These are phyloP conservation scores for Graphium colonna DNA, from an alignment of 2,888 invertebrate genomes.

Conservation along the genomic window DNA sequence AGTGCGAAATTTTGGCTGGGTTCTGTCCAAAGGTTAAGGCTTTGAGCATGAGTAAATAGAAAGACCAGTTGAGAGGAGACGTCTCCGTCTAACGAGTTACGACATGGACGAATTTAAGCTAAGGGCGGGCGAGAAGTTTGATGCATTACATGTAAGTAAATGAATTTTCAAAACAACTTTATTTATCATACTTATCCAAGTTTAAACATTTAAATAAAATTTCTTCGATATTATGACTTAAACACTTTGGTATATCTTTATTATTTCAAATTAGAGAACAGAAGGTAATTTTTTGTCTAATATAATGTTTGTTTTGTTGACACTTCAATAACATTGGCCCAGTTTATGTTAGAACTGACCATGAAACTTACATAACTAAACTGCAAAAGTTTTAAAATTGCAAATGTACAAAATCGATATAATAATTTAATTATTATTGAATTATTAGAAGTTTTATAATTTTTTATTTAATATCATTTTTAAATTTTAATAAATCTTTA, in stretches of 20 bases:
- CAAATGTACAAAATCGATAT: too few species aligned
- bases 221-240: background rate
- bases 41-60: constrained; percentile 55
- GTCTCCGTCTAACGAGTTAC: constrained; percentile 39
- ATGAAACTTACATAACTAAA: constrained; percentile 55
- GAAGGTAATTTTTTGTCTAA: constrained; percentile 37
- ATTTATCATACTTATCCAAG: background rate
- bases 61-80: constrained; percentile 43
- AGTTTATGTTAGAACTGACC: constrained; percentile 38
- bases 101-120: constrained; percentile 71
- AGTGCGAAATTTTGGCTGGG: constrained; percentile 60
- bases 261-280: background rate
- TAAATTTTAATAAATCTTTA: too few species aligned
- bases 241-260: background rate
- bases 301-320: constrained; percentile 34
- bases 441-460: too few species aligned
- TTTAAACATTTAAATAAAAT: background rate
- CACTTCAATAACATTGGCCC: constrained; percentile 42
- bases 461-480: too few species aligned
- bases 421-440: too few species aligned
- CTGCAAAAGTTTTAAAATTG: too few species aligned
- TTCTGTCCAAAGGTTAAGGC: constrained; percentile 75
- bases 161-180: constrained; percentile 22
- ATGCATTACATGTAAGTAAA: constrained; percentile 69
- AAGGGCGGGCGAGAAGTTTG: constrained; percentile 70